Conservation (phyloP, 2,113 vertebrate species). For the Gobio gobio region DNA sequence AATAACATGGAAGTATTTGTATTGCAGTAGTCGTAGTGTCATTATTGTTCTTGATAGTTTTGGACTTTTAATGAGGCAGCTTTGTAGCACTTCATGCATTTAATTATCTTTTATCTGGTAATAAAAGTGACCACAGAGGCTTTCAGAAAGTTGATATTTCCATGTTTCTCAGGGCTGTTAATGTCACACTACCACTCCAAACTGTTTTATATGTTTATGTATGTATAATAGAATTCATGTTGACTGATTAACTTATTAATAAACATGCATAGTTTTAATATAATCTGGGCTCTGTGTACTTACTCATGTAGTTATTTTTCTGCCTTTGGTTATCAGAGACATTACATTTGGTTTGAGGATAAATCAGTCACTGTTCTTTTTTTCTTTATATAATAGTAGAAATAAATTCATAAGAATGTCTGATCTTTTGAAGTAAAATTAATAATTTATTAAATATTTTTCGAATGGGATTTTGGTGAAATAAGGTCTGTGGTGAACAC, state of each 20-base stretch:
- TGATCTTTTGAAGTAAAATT: too few relatives aligned
- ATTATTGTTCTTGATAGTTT: slow-evolving; percentile 1
- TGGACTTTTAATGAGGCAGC: neutral
- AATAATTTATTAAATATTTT: too few relatives aligned
- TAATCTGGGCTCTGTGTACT: neutral
- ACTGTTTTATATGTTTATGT: slow-evolving; percentile 38
- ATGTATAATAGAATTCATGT: slow-evolving; percentile 41
- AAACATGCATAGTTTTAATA: slow-evolving; percentile 49
- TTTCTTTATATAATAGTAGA: neutral
- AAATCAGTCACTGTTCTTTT: neutral
- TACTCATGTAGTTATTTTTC: neutral
- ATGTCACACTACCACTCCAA: slow-evolving; percentile 1
- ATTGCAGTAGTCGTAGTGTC: neutral
- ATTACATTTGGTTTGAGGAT: neutral
- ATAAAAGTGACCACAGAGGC: neutral
- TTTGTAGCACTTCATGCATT: too few relatives aligned
- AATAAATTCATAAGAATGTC: neutral
- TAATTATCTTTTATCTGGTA: too few relatives aligned
- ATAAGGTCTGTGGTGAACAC: too few relatives aligned
- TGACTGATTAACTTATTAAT: slow-evolving; percentile 67
- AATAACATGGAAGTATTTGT: neutral
- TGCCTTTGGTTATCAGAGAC: neutral
- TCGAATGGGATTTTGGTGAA: too few relatives aligned
- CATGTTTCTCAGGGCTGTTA: slow-evolving; percentile 30
- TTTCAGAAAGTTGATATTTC: neutral